phyloP scores from a whole-genome alignment of 1,140 invertebrate genomes.

The Drosophila paulistorum region DNA sequence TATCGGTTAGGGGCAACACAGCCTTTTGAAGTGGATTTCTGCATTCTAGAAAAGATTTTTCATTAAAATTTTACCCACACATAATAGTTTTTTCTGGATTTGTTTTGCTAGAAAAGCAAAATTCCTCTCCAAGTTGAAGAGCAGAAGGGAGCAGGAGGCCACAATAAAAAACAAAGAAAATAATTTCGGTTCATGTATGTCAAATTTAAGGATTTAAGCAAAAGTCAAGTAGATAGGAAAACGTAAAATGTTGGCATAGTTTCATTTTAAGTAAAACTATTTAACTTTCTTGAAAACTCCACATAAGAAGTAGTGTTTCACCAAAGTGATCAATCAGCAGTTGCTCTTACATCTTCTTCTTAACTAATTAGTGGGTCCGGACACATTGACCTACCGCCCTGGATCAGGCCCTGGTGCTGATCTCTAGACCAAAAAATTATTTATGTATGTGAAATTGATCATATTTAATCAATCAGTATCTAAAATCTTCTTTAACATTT shows the following conservation, averaged over 20 bases:
- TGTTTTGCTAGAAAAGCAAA: conserved; percentile 17
- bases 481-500: too few species aligned
- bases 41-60: conserved; percentile 69
- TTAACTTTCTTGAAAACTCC: too few species aligned
- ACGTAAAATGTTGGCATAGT: neutral
- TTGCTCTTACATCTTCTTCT: too few species aligned
- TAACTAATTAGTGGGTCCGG: too few species aligned
- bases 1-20: neutral
- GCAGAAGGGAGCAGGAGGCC: neutral
- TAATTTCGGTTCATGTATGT: neutral
- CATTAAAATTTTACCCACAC: conserved; percentile 70
- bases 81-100: conserved; percentile 59
- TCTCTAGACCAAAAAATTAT: too few species aligned
- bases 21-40: conserved; percentile 63
- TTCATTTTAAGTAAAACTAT: neutral
- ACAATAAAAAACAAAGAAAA: neutral
- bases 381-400: too few species aligned
- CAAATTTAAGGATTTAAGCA: conserved; percentile 3
- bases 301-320: too few species aligned
- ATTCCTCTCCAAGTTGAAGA: conserved; percentile 29
- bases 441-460: too few species aligned
- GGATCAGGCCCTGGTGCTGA: too few species aligned
- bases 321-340: too few species aligned
- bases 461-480: too few species aligned
- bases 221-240: neutral